These are phyloP conservation scores for Epinephelus cyanopodus DNA, from an alignment of 2,113 vertebrate species.

Conservation along the genomic window DNA sequence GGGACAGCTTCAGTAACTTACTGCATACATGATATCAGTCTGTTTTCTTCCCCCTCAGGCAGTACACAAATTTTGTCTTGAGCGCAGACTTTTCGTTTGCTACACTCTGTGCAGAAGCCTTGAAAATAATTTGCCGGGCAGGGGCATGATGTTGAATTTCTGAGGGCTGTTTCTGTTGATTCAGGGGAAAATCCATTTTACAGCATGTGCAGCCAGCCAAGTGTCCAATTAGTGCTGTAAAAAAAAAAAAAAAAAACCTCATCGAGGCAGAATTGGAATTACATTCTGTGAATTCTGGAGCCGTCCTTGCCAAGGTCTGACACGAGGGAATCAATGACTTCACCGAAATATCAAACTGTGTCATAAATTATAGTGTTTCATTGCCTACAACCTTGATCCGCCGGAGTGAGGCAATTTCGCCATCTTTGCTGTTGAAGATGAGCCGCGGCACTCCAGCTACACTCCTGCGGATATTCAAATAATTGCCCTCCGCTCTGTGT, in stretches of 20 bases:
- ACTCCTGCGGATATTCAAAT: constrained; percentile 81
- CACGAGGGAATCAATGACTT: constrained; percentile 75
- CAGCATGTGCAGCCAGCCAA: constrained; percentile 64
- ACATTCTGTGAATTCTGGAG: constrained; percentile 66
- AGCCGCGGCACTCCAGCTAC: constrained; percentile 57
- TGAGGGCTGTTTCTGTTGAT: constrained; percentile 72
- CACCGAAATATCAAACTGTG: constrained; percentile 76
- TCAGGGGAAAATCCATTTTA: constrained; percentile 75
- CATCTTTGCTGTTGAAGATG: constrained; percentile 67
- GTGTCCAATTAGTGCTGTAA: constrained; percentile 74
- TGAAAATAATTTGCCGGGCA: constrained; percentile 37
- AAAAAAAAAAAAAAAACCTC: constrained; percentile 43
- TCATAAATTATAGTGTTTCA: constrained; percentile 77
- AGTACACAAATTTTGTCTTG: constrained; percentile 5
- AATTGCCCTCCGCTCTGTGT: constrained; percentile 68
- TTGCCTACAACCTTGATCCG: constrained; percentile 71
- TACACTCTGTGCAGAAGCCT: constrained; percentile 32
- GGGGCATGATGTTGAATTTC: constrained; percentile 54
- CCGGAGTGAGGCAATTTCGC: constrained; percentile 68
- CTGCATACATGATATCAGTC: constrained; percentile 8
- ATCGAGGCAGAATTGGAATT: constrained; percentile 56
- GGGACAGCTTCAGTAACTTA: constrained; percentile 45
- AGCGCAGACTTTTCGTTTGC: neutral
- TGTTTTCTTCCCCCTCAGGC: neutral
- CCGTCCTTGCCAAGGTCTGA: constrained; percentile 66